A percentile compares a stretch with the other conserved stretches of the same genome.
Conservation (phyloP, 2,113 vertebrate species). For the Aptenodytes forsteri region DNA sequence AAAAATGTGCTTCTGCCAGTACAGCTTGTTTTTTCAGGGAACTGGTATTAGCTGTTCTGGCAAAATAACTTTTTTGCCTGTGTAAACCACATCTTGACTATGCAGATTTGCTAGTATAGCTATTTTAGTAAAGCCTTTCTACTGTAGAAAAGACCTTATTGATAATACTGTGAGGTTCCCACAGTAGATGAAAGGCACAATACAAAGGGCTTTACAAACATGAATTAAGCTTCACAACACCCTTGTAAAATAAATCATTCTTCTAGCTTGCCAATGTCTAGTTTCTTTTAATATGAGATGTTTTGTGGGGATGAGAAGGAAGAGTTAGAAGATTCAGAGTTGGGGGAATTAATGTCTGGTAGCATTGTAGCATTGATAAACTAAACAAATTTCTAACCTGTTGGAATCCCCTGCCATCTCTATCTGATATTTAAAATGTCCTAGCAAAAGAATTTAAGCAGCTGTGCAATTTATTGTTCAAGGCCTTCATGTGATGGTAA, state of each 20-base stretch:
- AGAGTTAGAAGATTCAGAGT: not conserved
- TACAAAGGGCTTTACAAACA: constrained; percentile 51
- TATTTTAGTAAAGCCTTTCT: constrained; percentile 43
- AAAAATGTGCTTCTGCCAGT: not conserved
- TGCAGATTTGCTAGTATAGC: constrained; percentile 16
- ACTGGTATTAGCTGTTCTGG: not conserved
- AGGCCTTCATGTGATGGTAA: not conserved
- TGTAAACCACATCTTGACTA: not conserved
- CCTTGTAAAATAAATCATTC: constrained; percentile 27
- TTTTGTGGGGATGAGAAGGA: not conserved
- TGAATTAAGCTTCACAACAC: constrained; percentile 42
- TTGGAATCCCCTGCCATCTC: not conserved
- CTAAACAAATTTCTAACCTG: not conserved
- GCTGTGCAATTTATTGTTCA: not conserved
- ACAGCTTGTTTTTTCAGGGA: not conserved
- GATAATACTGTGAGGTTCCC: constrained; percentile 40
- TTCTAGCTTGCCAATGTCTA: not conserved
- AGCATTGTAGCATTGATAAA: not conserved
- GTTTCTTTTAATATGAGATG: not conserved
- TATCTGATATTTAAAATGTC: not conserved
- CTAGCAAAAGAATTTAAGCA: not conserved
- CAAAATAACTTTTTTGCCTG: not conserved
- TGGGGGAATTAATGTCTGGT: not conserved
- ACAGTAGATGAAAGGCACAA: constrained; percentile 32
- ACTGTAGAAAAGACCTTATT: constrained; percentile 31